Evolutionary conservation across 2,888 invertebrate species (phyloP).

Genomic region (Drosophila longiperda): DNA sequence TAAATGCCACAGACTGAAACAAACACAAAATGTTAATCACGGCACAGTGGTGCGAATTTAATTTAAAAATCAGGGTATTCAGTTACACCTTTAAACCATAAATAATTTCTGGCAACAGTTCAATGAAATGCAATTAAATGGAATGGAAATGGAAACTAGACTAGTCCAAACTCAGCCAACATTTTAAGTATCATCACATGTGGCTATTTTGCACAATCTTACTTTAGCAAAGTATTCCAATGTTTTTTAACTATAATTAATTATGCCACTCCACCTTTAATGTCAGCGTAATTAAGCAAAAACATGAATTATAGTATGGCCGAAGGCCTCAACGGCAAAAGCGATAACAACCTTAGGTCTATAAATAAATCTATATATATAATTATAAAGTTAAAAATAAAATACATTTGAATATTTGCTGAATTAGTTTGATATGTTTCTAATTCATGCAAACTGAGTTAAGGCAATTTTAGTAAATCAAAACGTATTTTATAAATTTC

Average conservation of each 20-base stretch:
- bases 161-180: neutral
- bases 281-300: neutral
- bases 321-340: neutral
- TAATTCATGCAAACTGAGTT: neutral
- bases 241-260: neutral
- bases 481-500: neutral
- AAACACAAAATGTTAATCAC: slow-evolving; percentile 2
- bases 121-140: neutral
- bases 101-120: neutral
- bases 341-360: too few relatives aligned
- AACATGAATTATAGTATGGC: neutral
- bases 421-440: neutral
- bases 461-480: neutral
- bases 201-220: neutral
- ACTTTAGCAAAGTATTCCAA: neutral
- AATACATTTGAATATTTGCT: neutral
- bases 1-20: slow-evolving; percentile 18
- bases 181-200: neutral
- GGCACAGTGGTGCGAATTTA: slow-evolving; percentile 30
- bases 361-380: slow-evolving; percentile 1
- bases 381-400: neutral
- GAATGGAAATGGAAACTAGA: neutral
- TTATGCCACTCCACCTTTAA: neutral
- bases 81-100: neutral
- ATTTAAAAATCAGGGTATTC: neutral